Conservation (phyloP, 2,888 invertebrate species). For the Norana najaformis region DNA sequence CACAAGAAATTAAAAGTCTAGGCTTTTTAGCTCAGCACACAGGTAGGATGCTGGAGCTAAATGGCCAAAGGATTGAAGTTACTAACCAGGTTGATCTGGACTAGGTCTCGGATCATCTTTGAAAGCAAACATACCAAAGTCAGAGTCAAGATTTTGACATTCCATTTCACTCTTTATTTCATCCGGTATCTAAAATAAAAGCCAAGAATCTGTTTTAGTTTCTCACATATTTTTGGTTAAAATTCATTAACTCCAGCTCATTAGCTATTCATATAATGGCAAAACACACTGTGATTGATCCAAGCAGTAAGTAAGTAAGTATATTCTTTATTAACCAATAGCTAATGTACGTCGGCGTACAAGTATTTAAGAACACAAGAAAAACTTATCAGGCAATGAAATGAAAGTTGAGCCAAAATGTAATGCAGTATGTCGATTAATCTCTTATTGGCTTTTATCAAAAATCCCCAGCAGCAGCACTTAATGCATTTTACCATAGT, state of each 20-base stretch:
- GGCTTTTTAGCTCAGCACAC: not conserved
- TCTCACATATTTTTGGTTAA: not conserved
- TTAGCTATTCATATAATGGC: not conserved
- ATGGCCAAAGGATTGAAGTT: too few relatives aligned
- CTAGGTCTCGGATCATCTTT: conserved; percentile 90
- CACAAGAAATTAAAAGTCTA: too few relatives aligned
- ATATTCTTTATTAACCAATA: too few relatives aligned
- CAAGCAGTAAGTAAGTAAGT: too few relatives aligned
- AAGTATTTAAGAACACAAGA: too few relatives aligned
- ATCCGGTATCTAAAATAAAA: conserved; percentile 50
- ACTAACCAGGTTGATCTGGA: conserved; percentile 58
- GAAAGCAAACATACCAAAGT: conserved; percentile 84
- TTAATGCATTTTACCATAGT: not conserved
- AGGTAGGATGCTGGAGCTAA: not conserved
- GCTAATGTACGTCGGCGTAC: too few relatives aligned
- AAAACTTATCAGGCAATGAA: too few relatives aligned
- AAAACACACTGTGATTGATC: not conserved
- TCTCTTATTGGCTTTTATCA: too few relatives aligned
- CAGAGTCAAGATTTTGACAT: conserved; percentile 79
- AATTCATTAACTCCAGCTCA: not conserved
- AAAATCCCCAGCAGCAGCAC: too few relatives aligned
- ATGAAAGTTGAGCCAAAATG: too few relatives aligned
- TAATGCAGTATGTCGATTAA: too few relatives aligned
- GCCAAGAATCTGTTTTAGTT: not conserved
- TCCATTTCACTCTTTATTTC: conserved; percentile 62